Conservation (phyloP, 2,113 vertebrate genomes). For the Nyctereutes procyonoides region DNA sequence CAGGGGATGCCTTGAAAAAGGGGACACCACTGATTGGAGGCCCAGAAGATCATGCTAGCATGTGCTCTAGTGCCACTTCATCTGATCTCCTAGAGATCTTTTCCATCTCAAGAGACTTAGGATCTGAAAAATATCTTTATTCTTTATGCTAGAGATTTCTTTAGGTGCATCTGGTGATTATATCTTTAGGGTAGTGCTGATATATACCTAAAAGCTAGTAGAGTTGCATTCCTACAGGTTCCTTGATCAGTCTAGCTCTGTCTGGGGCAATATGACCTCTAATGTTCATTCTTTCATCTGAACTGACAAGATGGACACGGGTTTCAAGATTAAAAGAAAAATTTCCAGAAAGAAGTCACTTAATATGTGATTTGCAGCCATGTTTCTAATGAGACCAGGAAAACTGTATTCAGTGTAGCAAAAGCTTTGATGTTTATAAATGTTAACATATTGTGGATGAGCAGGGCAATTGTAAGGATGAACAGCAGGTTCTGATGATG, state of each 20-base stretch:
- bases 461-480: background rate
- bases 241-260: background rate
- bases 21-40: background rate
- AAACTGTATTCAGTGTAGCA: background rate
- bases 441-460: background rate
- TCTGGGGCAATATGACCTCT: background rate
- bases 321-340: background rate
- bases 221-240: background rate
- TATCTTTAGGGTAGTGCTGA: background rate
- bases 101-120: background rate
- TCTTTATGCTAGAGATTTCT: background rate
- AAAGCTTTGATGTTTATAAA: background rate
- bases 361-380: background rate
- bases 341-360: background rate
- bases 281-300: background rate
- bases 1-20: background rate
- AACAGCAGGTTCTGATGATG: background rate
- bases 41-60: background rate
- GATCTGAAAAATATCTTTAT: background rate
- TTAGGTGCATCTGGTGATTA: background rate
- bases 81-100: background rate
- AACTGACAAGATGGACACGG: background rate
- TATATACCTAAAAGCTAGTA: background rate
- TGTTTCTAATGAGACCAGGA: background rate
- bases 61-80: background rate